Conservation (phyloP, 2,888 invertebrate genomes). For the Scrobipalpa costella region DNA sequence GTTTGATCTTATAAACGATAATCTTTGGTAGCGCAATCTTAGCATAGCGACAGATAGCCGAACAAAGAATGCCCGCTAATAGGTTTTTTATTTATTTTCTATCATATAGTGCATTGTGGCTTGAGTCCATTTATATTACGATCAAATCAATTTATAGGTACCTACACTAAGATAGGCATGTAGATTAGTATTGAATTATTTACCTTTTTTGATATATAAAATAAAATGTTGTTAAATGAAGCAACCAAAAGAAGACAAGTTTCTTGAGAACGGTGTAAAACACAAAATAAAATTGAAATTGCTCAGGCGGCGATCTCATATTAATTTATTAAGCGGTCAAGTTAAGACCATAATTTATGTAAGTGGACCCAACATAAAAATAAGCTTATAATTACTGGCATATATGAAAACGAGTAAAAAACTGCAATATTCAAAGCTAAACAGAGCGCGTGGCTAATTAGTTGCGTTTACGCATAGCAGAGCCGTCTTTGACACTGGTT, state of each 20-base stretch:
- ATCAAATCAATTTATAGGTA: slow-evolving; percentile 16
- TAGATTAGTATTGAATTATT: not conserved
- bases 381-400: slow-evolving; percentile 16
- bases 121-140: slow-evolving; percentile 19
- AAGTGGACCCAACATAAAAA: slow-evolving; percentile 14
- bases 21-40: slow-evolving; percentile 31
- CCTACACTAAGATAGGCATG: not conserved
- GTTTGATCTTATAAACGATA: slow-evolving; percentile 29
- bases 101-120: slow-evolving; percentile 20
- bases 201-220: not conserved
- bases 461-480: not conserved
- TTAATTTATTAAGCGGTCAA: slow-evolving; percentile 13
- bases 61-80: slow-evolving; percentile 28
- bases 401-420: slow-evolving; percentile 13
- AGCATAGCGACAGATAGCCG: slow-evolving; percentile 30
- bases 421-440: slow-evolving; percentile 10
- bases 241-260: not conserved
- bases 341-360: slow-evolving; percentile 20
- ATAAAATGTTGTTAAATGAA: not conserved
- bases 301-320: not conserved
- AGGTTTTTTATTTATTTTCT: slow-evolving; percentile 27
- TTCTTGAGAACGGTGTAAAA: not conserved
- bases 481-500: no score
- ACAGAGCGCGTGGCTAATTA: slow-evolving; percentile 17
- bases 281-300: slow-evolving; percentile 4